These are phyloP conservation scores for Hypsibius dujardini DNA, from an alignment of 1,140 invertebrate genomes.

Conservation along the genomic window DNA sequence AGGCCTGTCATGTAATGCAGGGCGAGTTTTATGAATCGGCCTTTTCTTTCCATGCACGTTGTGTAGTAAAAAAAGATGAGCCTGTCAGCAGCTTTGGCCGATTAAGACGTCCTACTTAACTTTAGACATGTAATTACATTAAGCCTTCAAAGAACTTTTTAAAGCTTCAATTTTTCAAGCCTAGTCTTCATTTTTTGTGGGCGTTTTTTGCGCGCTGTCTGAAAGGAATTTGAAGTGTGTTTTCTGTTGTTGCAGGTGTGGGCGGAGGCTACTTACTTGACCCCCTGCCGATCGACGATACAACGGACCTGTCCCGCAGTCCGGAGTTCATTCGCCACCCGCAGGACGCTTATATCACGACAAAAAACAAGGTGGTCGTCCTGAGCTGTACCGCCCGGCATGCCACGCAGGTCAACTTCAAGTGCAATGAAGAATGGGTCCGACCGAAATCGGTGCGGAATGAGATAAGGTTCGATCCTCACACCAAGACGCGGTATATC, in stretches of 20 bases:
- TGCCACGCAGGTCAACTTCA: slow-evolving; percentile 63
- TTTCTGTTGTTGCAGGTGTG: not conserved
- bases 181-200: slow-evolving; percentile 5
- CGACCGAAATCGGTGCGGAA: slow-evolving; percentile 42
- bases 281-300: slow-evolving; percentile 24
- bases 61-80: too few relatives aligned
- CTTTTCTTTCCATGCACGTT: too few relatives aligned
- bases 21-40: too few relatives aligned
- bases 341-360: slow-evolving; percentile 59
- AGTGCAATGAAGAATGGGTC: slow-evolving; percentile 56
- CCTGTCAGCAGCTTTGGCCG: too few relatives aligned
- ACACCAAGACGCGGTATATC: slow-evolving; percentile 60
- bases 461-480: slow-evolving; percentile 56
- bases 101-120: too few relatives aligned
- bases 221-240: not conserved
- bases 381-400: slow-evolving; percentile 67
- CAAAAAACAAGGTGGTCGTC: slow-evolving; percentile 62
- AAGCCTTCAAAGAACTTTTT: too few relatives aligned
- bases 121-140: too few relatives aligned
- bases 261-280: slow-evolving; percentile 24
- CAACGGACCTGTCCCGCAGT: slow-evolving; percentile 18
- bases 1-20: too few relatives aligned
- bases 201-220: not conserved
- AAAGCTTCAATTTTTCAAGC: too few relatives aligned
- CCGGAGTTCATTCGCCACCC: slow-evolving; percentile 71